Conservation (phyloP, 2,113 vertebrate genomes). For the Pseudopodoces humilis region DNA sequence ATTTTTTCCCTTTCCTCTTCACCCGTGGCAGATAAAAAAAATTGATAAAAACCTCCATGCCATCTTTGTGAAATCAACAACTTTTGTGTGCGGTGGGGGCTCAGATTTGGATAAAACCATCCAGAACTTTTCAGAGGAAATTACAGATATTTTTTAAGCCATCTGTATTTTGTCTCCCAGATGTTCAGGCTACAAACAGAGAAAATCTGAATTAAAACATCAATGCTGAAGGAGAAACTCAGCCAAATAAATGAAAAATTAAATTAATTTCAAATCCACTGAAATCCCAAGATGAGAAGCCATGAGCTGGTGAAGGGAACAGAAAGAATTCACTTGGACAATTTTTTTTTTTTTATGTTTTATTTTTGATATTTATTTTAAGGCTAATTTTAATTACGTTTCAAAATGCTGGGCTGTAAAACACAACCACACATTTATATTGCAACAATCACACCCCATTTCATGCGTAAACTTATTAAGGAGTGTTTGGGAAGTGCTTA, state of each 20-base stretch:
- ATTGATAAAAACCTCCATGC: rapidly evolving
- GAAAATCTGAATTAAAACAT: neutral
- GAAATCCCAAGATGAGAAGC: neutral
- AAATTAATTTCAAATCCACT: neutral
- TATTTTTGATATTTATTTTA: neutral
- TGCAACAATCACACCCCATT: neutral
- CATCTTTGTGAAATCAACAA: neutral
- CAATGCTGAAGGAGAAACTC: neutral
- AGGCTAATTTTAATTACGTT: neutral
- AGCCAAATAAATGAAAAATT: neutral
- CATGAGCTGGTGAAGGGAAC: neutral
- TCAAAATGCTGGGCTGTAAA: neutral
- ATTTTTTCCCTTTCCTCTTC: neutral
- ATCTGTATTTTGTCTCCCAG: neutral
- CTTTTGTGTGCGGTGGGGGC: rapidly evolving
- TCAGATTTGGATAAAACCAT: neutral
- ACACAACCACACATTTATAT: neutral
- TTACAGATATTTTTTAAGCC: neutral
- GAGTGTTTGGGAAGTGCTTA: neutral
- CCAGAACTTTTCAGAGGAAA: neutral
- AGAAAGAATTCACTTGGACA: neutral
- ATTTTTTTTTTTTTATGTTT: rapidly evolving
- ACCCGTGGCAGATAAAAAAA: neutral
- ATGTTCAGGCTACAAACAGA: rapidly evolving
- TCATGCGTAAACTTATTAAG: neutral